Conservation (phyloP, 2,888 invertebrate genomes). For the Anthophora plumipes region DNA sequence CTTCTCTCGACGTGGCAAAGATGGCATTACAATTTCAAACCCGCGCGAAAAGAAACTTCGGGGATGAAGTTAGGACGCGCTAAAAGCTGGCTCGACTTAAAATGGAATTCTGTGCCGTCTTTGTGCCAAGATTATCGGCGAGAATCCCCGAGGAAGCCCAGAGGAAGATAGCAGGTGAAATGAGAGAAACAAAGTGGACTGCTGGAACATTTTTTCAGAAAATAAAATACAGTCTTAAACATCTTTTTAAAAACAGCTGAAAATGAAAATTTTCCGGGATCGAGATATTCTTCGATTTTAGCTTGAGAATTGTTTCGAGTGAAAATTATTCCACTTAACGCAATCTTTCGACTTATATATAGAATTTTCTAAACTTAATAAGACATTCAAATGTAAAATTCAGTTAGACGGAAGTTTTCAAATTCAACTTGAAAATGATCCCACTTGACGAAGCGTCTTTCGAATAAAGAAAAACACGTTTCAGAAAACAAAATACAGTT, state of each 20-base stretch:
- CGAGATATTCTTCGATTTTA: too few species aligned
- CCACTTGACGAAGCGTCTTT: too few species aligned
- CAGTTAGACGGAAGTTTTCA: too few species aligned
- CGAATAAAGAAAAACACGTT: not conserved
- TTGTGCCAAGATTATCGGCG: constrained; percentile 14
- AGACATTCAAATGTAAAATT: too few species aligned
- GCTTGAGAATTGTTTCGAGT: too few species aligned
- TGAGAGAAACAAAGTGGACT: not conserved
- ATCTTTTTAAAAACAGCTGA: not conserved
- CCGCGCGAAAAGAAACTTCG: constrained; percentile 14
- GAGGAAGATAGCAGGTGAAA: not conserved
- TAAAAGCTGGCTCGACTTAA: not conserved
- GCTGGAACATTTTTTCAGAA: not conserved
- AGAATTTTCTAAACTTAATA: too few species aligned
- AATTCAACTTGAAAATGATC: too few species aligned
- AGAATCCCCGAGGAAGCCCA: not conserved
- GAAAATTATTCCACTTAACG: too few species aligned
- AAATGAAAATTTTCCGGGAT: not conserved
- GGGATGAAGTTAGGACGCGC: constrained; percentile 19
- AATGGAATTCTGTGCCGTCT: constrained; percentile 19
- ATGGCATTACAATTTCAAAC: constrained; percentile 23
- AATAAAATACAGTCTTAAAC: not conserved
- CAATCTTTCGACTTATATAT: too few species aligned
- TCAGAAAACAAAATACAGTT: not conserved
- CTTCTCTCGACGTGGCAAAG: not conserved